phyloP scores from a whole-genome alignment of 2,797 vertebrate species.

The Etheostoma perlongum region DNA sequence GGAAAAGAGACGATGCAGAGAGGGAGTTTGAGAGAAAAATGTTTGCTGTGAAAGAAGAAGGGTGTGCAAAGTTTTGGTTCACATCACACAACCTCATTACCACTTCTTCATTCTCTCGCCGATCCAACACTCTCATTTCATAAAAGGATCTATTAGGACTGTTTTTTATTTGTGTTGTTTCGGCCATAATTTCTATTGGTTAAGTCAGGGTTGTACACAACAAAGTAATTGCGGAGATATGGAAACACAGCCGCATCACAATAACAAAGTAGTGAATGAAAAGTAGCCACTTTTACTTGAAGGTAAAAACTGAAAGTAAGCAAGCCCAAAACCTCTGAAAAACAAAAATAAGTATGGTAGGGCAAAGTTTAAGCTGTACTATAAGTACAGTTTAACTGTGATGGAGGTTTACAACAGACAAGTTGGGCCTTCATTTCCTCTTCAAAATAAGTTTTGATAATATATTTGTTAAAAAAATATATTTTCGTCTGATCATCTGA shows the following conservation, averaged over 20 bases:
- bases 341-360: neutral
- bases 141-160: neutral
- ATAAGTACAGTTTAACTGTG: neutral
- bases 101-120: slow-evolving; percentile 57
- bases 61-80: slow-evolving; percentile 51
- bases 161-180: slow-evolving; percentile 6
- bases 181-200: neutral
- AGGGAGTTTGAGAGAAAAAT: slow-evolving; percentile 39
- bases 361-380: neutral
- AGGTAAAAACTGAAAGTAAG: neutral
- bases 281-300: neutral
- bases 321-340: neutral
- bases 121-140: slow-evolving; percentile 8
- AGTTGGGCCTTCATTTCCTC: neutral
- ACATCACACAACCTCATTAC: slow-evolving; percentile 65
- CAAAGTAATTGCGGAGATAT: neutral
- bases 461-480: neutral
- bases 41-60: slow-evolving; percentile 57
- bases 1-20: slow-evolving; percentile 38
- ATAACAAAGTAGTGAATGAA: neutral
- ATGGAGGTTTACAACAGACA: neutral
- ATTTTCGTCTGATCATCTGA: neutral
- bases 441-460: neutral
- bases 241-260: neutral
- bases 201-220: neutral